Evolutionary conservation across 1,140 invertebrate species (phyloP), one percentile per base, ranked within the genome.

Genomic region (Macrobrachium nipponense): DNA sequence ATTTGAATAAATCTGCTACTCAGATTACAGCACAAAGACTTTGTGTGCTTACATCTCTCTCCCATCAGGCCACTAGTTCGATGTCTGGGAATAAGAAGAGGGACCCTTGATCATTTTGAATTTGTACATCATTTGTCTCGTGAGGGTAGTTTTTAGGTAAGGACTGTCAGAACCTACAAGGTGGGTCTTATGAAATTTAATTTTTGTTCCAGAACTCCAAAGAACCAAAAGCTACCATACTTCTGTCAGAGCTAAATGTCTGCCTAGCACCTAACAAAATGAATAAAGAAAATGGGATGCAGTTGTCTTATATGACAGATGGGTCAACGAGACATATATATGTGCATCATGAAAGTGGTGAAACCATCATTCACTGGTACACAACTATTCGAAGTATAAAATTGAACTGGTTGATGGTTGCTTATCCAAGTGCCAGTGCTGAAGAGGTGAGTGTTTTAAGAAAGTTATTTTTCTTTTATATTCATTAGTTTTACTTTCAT

Each of bases 301-400:
- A 97, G 91, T 91, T 97, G 8, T 95, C 96, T 1, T 97, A 95
- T 90, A 93, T 96, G 89, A 95, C 95, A 90, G 95, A 97, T 86
- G 88, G 92, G 8, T 94, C 95, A 5, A 98, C 96, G 6, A 91
- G 96, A 89, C 96, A 97, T 90, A 95, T 98, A 88, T 98, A 95
- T 91, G 94, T 98, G 0, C 96, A 96, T 89, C 95, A 97, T 85
- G 95, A 97, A 87, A 95, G 95, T 88, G 93, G 95, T 3, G 95
- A 97, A 92, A 94, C 95, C 75, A 96, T 97, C 84, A 95, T 95
- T 23, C 95, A 96, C 90, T 98, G 96, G 96, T 98, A 97, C 90
- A 94, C 95, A 91, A 95, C 96, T 23, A 97, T 98, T 85, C 92
- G 96, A 88, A 96, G 95, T 90, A 95, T 96, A 0, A 97, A 97